A percentile compares a stretch with the other conserved stretches of the same genome.
These are phyloP conservation scores for Sebastolobus altivelis DNA, from an alignment of 2,797 vertebrate genomes.

Conservation along the genomic window DNA sequence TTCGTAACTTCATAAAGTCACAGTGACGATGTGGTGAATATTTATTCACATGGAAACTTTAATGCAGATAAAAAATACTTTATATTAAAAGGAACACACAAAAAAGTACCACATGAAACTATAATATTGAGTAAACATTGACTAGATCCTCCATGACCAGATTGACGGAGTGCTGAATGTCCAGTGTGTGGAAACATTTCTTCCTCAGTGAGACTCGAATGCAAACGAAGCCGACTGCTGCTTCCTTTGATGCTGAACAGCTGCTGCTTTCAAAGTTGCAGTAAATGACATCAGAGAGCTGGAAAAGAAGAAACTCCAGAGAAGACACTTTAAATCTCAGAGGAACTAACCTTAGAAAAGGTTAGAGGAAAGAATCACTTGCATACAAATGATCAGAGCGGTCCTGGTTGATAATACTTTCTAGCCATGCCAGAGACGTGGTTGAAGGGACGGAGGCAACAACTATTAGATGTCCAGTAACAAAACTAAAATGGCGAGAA, in stretches of 20 bases:
- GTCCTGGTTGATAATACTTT: too few relatives aligned
- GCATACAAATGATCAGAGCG: too few relatives aligned
- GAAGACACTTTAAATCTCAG: neutral
- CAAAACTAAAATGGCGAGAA: too few relatives aligned
- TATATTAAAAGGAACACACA: neutral
- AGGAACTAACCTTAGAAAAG: too few relatives aligned
- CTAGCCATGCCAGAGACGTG: too few relatives aligned
- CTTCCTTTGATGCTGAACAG: conserved; percentile 18
- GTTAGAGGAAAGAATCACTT: too few relatives aligned
- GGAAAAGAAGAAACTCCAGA: neutral
- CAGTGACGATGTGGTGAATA: neutral
- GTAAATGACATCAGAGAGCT: conserved; percentile 12
- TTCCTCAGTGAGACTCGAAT: neutral
- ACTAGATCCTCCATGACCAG: neutral
- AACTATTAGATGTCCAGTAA: too few relatives aligned
- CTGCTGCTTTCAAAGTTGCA: conserved; percentile 21
- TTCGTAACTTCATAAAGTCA: neutral
- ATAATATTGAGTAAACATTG: neutral
- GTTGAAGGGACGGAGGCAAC: too few relatives aligned
- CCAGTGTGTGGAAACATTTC: neutral
- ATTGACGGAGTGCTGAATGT: neutral
- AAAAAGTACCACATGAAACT: neutral
- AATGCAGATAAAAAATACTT: neutral
- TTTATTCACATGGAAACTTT: neutral
- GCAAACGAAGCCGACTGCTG: conserved; percentile 8